Evolutionary conservation across 2,888 invertebrate genomes (phyloP).

Genomic region (Folsomia manolachei): DNA sequence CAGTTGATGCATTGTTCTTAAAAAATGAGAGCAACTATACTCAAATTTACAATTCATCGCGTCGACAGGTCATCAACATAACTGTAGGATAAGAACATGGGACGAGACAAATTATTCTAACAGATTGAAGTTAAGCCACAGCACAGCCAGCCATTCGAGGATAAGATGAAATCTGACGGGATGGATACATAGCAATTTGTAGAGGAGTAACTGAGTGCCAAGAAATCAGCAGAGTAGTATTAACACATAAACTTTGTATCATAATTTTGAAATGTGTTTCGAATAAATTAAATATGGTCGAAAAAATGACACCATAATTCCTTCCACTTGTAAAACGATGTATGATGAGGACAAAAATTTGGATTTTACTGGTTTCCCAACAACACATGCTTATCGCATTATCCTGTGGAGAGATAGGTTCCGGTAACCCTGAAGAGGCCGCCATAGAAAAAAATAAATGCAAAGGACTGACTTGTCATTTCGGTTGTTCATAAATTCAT

Average conservation of each 20-base stretch:
- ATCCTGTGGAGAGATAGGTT: neutral
- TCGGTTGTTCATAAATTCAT: constrained; percentile 21
- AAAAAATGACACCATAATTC: constrained; percentile 7
- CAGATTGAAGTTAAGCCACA: neutral
- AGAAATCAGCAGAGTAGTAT: neutral
- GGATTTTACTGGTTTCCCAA: constrained; percentile 2
- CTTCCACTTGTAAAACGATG: neutral
- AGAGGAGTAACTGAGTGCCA: neutral
- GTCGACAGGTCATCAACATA: neutral
- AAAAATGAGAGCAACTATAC: neutral
- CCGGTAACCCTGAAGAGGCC: too few relatives aligned
- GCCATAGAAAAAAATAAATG: too few relatives aligned
- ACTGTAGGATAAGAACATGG: too few relatives aligned
- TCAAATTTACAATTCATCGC: neutral
- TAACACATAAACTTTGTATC: neutral
- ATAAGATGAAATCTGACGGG: too few relatives aligned
- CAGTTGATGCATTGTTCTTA: neutral
- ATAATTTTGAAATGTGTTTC: constrained; percentile 1
- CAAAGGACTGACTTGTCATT: neutral
- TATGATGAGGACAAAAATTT: neutral
- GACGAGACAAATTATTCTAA: neutral
- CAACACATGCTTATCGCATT: neutral
- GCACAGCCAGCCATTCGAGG: too few relatives aligned
- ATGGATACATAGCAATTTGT: too few relatives aligned
- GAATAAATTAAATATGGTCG: constrained; percentile 4